phyloP scores from a whole-genome alignment of 2,113 vertebrate species.

The Athene noctua region DNA sequence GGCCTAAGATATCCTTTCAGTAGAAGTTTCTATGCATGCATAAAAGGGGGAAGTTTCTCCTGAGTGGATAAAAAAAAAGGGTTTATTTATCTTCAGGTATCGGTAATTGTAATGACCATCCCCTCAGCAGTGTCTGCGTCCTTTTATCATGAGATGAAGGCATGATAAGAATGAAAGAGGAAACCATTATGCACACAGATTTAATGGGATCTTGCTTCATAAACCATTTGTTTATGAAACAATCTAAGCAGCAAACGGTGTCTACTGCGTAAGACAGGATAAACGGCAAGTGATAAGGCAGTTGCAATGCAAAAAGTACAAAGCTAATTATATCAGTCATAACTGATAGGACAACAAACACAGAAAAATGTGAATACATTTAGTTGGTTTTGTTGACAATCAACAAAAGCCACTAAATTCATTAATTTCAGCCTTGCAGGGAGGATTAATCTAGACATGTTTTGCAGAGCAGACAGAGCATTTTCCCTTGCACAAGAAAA shows the following conservation, averaged over 20 bases:
- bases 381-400: not conserved
- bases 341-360: not conserved
- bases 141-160: not conserved
- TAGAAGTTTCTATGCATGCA: not conserved
- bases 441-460: not conserved
- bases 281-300: not conserved
- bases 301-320: not conserved
- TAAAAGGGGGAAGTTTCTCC: not conserved
- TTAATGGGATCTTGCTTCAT: not conserved
- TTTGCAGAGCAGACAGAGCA: not conserved
- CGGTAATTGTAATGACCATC: not conserved
- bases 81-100: not conserved
- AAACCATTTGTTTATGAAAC: not conserved
- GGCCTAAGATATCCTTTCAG: not conserved
- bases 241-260: not conserved
- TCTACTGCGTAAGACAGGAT: not conserved
- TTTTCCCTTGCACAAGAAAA: not conserved
- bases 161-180: not conserved
- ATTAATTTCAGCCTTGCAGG: not conserved
- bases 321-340: not conserved
- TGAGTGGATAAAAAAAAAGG: not conserved
- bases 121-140: not conserved
- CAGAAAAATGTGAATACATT: not conserved
- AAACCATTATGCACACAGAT: not conserved
- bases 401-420: not conserved